Evolutionary conservation across 2,113 vertebrate species (phyloP).

Genomic region (Madoqua kirkii): DNA sequence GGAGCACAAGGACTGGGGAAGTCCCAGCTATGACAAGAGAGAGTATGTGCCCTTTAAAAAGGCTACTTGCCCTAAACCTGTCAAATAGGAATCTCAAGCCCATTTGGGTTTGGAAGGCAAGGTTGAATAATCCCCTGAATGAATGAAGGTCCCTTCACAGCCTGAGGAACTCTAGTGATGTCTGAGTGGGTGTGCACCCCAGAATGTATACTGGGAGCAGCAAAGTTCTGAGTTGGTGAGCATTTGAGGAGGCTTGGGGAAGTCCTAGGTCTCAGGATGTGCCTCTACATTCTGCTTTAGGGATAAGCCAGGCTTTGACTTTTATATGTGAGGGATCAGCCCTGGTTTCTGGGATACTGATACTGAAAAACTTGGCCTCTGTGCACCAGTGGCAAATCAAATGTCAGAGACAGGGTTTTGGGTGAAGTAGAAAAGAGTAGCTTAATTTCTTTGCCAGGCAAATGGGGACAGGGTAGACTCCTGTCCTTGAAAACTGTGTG

Average conservation of each 20-base stretch:
- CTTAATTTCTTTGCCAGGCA: not conserved
- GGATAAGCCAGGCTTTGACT: not conserved
- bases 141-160: not conserved
- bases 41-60: not conserved
- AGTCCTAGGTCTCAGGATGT: not conserved
- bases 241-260: not conserved
- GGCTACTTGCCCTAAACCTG: not conserved
- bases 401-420: not conserved
- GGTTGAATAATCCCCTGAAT: not conserved
- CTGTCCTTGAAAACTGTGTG: not conserved
- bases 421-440: not conserved
- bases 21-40: not conserved
- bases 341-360: not conserved
- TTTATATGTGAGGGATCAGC: not conserved
- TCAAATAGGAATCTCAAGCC: not conserved
- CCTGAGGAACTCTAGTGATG: not conserved
- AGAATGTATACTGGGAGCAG: not conserved
- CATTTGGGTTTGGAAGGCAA: not conserved
- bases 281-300: not conserved
- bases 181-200: not conserved
- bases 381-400: not conserved
- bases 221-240: not conserved
- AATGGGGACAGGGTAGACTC: not conserved
- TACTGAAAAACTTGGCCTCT: not conserved
- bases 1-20: not conserved